Evolutionary conservation across 1,140 invertebrate genomes (phyloP).

Genomic region (Anastrepha ludens): DNA sequence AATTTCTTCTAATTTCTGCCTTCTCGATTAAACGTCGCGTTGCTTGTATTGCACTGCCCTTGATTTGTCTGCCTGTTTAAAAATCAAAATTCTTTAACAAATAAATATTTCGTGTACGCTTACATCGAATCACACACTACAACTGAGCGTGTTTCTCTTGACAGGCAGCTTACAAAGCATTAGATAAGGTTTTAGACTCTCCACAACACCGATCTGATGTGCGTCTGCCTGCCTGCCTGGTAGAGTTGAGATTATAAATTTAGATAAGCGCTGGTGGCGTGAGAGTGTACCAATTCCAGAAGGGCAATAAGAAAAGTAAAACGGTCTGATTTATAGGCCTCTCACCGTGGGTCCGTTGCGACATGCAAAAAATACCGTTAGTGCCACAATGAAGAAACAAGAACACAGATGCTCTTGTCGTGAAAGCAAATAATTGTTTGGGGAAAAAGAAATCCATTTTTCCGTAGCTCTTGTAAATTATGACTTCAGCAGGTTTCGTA

Average conservation of each 20-base stretch:
- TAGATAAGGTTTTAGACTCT: not conserved
- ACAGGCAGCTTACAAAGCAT: not conserved
- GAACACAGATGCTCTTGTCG: no score
- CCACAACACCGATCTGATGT: not conserved
- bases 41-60: not conserved
- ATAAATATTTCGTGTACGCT: conserved; percentile 9
- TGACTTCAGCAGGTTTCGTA: no score
- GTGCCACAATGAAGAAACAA: no score
- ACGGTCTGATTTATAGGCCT: no score
- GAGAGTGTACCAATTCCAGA: not conserved
- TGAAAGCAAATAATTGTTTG: no score
- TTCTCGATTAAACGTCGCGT: conserved; percentile 1
- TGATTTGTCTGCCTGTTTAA: not conserved
- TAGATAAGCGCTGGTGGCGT: not conserved
- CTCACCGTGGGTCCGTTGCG: no score
- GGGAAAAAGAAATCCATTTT: no score
- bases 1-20: not conserved
- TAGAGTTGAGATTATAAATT: not conserved
- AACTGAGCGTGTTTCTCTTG: not conserved
- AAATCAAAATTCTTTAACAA: not conserved
- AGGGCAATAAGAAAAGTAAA: not conserved
- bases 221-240: not conserved
- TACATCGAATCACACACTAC: not conserved
- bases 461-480: no score
- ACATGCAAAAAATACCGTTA: no score